Percentiles rank a stretch among this genome's conserved stretches.
Conservation (phyloP, 2,797 vertebrate genomes). For the Caiman crocodilus region DNA sequence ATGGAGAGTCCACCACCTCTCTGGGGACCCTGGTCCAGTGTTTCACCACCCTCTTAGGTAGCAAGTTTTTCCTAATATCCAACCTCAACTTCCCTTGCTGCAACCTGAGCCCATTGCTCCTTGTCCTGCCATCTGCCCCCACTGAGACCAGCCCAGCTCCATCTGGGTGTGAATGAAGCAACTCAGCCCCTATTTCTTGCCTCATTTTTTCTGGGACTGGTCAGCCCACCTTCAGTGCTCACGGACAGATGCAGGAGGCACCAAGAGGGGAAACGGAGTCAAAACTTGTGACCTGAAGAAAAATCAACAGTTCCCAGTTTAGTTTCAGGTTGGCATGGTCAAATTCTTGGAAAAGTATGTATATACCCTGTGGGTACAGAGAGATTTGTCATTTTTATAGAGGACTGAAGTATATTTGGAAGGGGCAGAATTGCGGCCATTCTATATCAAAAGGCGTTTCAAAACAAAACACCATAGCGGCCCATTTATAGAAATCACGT, state of each 20-base stretch:
- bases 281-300: constrained; percentile 36
- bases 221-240: not conserved
- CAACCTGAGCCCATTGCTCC: too few relatives aligned
- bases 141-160: too few relatives aligned
- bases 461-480: constrained; percentile 74
- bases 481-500: constrained; percentile 79
- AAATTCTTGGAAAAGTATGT: constrained; percentile 66
- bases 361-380: constrained; percentile 47
- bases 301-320: constrained; percentile 63
- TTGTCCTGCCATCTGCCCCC: too few relatives aligned
- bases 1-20: too few relatives aligned
- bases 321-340: constrained; percentile 46
- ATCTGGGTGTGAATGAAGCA: not conserved
- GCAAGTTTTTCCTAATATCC: too few relatives aligned
- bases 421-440: constrained; percentile 60
- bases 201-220: not conserved
- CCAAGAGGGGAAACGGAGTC: not conserved
- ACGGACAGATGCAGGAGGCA: not conserved
- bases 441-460: constrained; percentile 78
- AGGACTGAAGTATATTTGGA: constrained; percentile 76
- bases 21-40: too few relatives aligned
- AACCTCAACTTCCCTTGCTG: too few relatives aligned
- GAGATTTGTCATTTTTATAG: constrained; percentile 75
- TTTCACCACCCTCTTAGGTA: too few relatives aligned
- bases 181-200: not conserved